Conservation (phyloP, 2,113 vertebrate species). For the Zapus hudsonius region DNA sequence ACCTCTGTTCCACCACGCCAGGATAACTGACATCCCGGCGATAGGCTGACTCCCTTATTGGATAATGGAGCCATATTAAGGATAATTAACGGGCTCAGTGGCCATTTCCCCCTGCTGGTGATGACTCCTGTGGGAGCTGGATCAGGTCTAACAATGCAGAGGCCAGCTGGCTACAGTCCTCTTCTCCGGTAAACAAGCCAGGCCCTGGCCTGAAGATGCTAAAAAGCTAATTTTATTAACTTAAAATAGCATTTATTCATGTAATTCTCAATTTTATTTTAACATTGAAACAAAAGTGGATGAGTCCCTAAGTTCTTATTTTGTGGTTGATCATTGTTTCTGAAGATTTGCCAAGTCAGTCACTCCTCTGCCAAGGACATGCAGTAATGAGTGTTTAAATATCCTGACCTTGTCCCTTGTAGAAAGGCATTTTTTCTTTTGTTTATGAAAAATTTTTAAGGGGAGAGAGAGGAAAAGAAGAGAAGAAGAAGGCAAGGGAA, state of each 20-base stretch:
- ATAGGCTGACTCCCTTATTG: background rate
- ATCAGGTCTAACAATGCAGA: background rate
- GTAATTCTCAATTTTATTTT: background rate
- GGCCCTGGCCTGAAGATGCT: background rate
- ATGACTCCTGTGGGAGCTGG: background rate
- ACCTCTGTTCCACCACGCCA: background rate
- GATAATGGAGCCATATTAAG: background rate
- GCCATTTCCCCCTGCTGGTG: background rate
- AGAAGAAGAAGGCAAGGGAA: background rate
- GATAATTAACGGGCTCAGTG: background rate
- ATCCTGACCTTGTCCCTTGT: background rate
- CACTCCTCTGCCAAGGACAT: background rate
- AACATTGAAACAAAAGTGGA: slow-evolving; percentile 10
- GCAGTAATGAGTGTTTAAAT: slow-evolving; percentile 18
- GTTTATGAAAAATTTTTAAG: background rate
- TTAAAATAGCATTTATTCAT: background rate
- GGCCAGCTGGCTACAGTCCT: background rate
- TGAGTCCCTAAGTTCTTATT: background rate
- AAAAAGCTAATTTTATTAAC: background rate
- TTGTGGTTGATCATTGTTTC: background rate
- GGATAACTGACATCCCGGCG: background rate
- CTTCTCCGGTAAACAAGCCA: background rate
- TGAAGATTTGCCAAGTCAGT: background rate
- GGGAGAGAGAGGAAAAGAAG: background rate
- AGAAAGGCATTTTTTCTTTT: background rate